Evolutionary conservation across 2,797 vertebrate species (phyloP).

Genomic region (Pipistrellus kuhlii): DNA sequence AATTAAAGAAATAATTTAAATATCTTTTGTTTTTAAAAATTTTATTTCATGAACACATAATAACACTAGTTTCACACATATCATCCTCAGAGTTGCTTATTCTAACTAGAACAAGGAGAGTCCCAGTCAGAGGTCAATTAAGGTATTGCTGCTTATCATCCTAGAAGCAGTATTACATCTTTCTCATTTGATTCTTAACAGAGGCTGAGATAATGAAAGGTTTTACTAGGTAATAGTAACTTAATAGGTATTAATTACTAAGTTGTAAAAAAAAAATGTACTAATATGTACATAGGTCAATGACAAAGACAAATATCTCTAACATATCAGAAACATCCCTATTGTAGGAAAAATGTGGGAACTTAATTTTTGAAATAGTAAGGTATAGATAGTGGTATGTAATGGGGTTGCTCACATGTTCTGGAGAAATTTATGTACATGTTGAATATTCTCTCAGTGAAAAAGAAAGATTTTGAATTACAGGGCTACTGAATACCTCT

Average conservation of each 20-base stretch:
- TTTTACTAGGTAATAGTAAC: neutral
- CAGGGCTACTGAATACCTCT: neutral
- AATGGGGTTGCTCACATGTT: neutral
- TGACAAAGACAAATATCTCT: neutral
- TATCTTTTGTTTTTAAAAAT: neutral
- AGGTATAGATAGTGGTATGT: neutral
- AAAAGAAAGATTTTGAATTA: neutral
- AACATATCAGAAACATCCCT: neutral
- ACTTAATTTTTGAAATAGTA: neutral
- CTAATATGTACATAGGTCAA: neutral
- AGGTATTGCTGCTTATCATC: neutral
- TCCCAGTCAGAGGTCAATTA: neutral
- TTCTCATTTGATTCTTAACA: neutral
- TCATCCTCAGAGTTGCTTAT: neutral
- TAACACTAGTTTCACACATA: neutral
- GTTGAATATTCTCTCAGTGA: neutral
- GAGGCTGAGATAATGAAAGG: neutral
- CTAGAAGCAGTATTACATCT: neutral
- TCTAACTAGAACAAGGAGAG: neutral
- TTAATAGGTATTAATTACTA: neutral
- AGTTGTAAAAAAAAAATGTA: neutral
- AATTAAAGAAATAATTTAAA: neutral
- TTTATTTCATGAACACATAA: neutral
- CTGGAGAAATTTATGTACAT: neutral
- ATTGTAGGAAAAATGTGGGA: neutral